Conservation (phyloP, 2,113 vertebrate genomes). For the Heterotis niloticus region DNA sequence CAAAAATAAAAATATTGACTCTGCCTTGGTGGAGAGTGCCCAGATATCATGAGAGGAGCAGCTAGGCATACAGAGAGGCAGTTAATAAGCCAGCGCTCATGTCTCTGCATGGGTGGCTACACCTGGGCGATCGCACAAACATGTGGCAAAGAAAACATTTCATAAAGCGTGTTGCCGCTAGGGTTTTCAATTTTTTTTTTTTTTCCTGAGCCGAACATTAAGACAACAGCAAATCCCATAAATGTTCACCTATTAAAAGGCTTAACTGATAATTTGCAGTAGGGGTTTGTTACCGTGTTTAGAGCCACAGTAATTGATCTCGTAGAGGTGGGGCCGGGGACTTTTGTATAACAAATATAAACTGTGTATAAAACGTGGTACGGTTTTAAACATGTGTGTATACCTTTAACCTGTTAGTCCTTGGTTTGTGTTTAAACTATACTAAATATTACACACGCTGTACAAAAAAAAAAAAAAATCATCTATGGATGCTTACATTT, state of each 20-base stretch:
- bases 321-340: constrained; percentile 21
- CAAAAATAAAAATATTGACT: constrained; percentile 26
- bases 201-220: no score
- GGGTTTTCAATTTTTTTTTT: no score
- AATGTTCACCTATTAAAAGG: not conserved
- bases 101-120: not conserved
- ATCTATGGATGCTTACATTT: constrained; percentile 15
- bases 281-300: not conserved
- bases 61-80: constrained; percentile 5
- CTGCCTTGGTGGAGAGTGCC: not conserved
- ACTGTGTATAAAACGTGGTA: constrained; percentile 31
- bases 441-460: constrained; percentile 25
- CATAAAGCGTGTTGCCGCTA: no score
- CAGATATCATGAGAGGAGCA: constrained; percentile 13
- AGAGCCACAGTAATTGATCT: constrained; percentile 10
- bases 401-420: constrained; percentile 43
- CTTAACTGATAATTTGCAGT: constrained; percentile 11
- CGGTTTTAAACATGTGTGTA: constrained; percentile 38
- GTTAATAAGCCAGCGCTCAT: not conserved
- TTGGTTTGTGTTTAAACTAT: constrained; percentile 33
- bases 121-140: not conserved
- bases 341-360: constrained; percentile 28
- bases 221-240: not conserved
- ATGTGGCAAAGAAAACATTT: not conserved
- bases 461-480: constrained; percentile 27